Evolutionary conservation across 92 coral and sea anemone genomes (phyloP), one percentile per base, ranked within the genome.

Genomic region (Epizoanthus ramosus): DNA sequence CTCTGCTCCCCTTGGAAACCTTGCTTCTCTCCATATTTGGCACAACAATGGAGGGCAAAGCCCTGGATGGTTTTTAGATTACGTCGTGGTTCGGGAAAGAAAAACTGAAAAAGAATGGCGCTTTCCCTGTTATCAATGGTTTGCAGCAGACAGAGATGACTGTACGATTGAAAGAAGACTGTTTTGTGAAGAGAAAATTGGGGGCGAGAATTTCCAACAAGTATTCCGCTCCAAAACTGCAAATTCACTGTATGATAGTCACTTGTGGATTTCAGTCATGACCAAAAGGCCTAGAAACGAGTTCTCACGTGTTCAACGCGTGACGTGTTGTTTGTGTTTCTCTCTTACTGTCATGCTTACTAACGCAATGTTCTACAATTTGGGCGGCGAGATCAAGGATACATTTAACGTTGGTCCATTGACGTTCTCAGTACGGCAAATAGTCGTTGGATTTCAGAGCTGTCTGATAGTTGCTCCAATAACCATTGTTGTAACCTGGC

Each of bases 301-400:
- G 4, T 90, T 90, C 47, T 79, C 93, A 16, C 86, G 93, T 2
- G 92, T 80, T 33, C 93, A 90, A 61, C 81, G 93, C 35, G 87
- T 91, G 1, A 81, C 91, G 13, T 90, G 93, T 23, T 90, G 93
- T 6, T 57, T 88, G 28, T 64, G 82, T 50, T 9, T 87, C 50
- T 60, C 85, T 0, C 70, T 90, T 25, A 82, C 73, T 21, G 93
- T 81, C 21, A 83, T 90, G 93, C 24, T 90, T 25, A 86, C 84
- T 25, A 90, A 79, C 64, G 93, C 91, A 16, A 79, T 90, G 93
- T 87, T 90, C 59, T 87, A 88, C 63, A 83, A 90, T 61, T 16
- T 73, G 17, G 86, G 69, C 18, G 88, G 86, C 0, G 61, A 90
- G 17, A 58, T 56, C 0, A 85, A 71, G 14, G 71, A 67, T 5